Conservation (phyloP, 2,113 vertebrate species). For the Mixornis gularis region DNA sequence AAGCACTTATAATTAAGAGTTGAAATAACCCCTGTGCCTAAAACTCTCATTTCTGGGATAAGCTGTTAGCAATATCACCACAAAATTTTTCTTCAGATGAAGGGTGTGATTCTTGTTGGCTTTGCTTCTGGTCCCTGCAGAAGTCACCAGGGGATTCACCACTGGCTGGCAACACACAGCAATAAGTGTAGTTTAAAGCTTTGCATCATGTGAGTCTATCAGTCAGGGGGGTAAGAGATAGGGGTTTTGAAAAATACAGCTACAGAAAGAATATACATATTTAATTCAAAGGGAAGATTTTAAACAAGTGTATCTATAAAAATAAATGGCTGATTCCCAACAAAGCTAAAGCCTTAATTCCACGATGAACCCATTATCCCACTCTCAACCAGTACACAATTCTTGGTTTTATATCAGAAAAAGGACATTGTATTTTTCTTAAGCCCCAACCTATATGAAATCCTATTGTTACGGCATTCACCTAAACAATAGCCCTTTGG, state of each 20-base stretch:
- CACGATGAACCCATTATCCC: not conserved
- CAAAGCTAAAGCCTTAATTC: not conserved
- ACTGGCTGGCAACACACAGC: not conserved
- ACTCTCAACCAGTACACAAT: not conserved
- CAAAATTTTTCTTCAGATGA: not conserved
- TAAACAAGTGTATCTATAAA: not conserved
- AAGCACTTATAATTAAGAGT: not conserved
- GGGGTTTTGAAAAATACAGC: not conserved
- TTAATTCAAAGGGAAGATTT: not conserved
- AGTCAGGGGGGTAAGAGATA: not conserved
- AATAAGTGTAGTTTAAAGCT: not conserved
- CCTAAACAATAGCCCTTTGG: constrained; percentile 34
- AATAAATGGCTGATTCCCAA: not conserved
- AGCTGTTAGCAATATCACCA: not conserved
- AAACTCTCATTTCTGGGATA: not conserved
- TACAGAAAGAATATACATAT: not conserved
- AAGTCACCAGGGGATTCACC: not conserved
- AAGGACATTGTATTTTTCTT: constrained; percentile 36
- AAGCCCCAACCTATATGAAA: constrained; percentile 34
- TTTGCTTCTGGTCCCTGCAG: not conserved
- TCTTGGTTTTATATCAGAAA: constrained; percentile 15
- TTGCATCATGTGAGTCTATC: fast-evolving
- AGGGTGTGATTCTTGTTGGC: not conserved
- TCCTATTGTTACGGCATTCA: constrained; percentile 42
- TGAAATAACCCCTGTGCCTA: not conserved